A percentile compares a stretch with the other conserved stretches of the same genome.
phyloP scores from a whole-genome alignment of 92 coral and sea anemone genomes.

The Zoanthus sociatus region DNA sequence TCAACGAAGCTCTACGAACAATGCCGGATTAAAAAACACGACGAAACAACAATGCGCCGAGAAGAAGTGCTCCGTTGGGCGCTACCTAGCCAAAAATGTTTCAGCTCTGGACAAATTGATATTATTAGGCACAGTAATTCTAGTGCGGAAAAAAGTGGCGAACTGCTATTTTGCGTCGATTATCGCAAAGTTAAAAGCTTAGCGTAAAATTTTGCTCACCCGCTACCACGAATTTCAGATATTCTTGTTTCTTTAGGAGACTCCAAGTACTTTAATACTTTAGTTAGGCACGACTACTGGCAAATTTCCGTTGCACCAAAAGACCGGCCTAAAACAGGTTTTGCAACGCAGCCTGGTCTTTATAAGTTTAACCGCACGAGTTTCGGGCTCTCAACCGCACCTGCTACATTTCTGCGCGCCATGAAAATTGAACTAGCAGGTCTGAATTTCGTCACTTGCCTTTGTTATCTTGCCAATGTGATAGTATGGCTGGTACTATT shows the following conservation, averaged over 20 bases:
- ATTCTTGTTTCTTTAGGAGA: conserved; percentile 29
- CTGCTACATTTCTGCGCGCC: conserved; percentile 52
- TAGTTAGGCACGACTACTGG: conserved; percentile 31
- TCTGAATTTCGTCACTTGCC: conserved; percentile 34
- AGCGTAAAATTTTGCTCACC: no score
- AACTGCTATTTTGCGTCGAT: no score
- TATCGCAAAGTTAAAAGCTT: no score
- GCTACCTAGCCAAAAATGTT: conserved; percentile 3
- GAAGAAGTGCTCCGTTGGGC: neutral
- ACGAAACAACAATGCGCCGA: neutral
- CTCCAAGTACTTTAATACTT: conserved; percentile 31
- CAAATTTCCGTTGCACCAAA: conserved; percentile 27
- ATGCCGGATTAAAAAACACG: neutral
- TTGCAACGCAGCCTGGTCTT: conserved; percentile 43
- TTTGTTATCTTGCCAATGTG: conserved; percentile 53
- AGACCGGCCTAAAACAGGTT: conserved; percentile 37
- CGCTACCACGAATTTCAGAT: conserved; percentile 9
- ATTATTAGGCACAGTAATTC: no score
- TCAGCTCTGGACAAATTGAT: conserved; percentile 18
- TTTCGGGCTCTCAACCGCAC: conserved; percentile 54
- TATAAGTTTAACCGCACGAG: conserved; percentile 51
- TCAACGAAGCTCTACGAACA: neutral
- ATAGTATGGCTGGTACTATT: conserved; percentile 24
- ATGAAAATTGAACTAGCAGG: conserved; percentile 47
- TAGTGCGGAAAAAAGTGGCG: no score